phyloP scores from a whole-genome alignment of 2,888 invertebrate species.

The Asteroscopus sphinx region DNA sequence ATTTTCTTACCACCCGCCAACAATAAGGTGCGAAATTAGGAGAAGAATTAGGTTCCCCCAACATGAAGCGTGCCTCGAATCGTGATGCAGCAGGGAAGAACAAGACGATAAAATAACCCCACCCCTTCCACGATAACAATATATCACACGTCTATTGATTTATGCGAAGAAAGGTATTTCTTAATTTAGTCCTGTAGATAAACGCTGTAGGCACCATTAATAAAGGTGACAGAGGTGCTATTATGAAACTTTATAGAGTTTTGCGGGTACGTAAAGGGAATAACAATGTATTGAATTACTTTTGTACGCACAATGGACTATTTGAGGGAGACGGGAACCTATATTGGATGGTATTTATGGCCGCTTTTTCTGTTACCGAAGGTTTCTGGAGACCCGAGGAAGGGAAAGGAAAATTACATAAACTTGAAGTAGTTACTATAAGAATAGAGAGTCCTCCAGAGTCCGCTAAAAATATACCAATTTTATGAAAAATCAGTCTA shows the following conservation, averaged over 20 bases:
- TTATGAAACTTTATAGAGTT: conserved; percentile 67
- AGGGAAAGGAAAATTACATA: conserved; percentile 43
- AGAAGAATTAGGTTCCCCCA: conserved; percentile 86
- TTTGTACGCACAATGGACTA: conserved; percentile 55
- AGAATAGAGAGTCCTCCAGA: no score
- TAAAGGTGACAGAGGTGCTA: conserved; percentile 59
- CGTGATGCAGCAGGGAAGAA: conserved; percentile 70
- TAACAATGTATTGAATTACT: conserved; percentile 63
- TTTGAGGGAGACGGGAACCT: conserved; percentile 48
- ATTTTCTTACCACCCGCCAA: conserved; percentile 81
- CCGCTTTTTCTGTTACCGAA: conserved; percentile 54
- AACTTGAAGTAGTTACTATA: conserved; percentile 33
- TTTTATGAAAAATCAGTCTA: conserved; percentile 1
- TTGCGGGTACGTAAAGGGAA: conserved; percentile 59
- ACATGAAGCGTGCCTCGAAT: conserved; percentile 80
- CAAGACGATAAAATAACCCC: conserved; percentile 57
- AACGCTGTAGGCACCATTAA: conserved; percentile 57
- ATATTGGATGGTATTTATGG: conserved; percentile 55
- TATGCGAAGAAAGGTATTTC: conserved; percentile 72
- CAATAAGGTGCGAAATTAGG: conserved; percentile 89
- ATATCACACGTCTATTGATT: conserved; percentile 72
- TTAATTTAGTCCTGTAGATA: conserved; percentile 69
- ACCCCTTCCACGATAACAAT: conserved; percentile 65
- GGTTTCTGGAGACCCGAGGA: conserved; percentile 28
- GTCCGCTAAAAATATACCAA: neutral